A percentile compares a stretch with the other conserved stretches of the same genome.
Conservation (phyloP, 2,888 invertebrate genomes). For the Papilio protenor region DNA sequence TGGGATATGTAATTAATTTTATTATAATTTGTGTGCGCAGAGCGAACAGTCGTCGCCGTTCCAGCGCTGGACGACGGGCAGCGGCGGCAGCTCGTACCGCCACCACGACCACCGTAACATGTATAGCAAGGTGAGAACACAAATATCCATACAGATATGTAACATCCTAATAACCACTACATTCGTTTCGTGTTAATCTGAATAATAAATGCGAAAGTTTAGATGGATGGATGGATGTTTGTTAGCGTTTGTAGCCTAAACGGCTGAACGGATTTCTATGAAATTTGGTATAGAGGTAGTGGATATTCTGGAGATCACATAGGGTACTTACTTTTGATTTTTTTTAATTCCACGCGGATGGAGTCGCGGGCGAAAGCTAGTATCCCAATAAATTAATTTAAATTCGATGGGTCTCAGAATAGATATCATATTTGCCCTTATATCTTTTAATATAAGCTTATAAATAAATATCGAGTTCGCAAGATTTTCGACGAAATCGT, state of each 20-base stretch:
- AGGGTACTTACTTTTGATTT: too few species aligned
- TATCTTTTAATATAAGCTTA: neutral
- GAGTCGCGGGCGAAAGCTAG: too few species aligned
- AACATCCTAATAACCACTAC: too few species aligned
- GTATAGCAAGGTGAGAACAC: slow-evolving; percentile 79
- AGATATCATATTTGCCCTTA: neutral
- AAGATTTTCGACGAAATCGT: neutral
- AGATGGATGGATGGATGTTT: too few species aligned
- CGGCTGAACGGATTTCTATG: too few species aligned
- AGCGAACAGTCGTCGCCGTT: slow-evolving; percentile 87
- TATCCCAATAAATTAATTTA: neutral
- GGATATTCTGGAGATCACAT: too few species aligned
- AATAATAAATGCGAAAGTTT: too few species aligned
- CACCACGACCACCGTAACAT: slow-evolving; percentile 82
- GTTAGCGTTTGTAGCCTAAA: too few species aligned
- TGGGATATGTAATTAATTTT: neutral
- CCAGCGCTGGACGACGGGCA: slow-evolving; percentile 84
- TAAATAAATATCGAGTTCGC: neutral
- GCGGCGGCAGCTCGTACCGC: slow-evolving; percentile 80
- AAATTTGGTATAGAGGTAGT: too few species aligned
- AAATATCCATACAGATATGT: neutral
- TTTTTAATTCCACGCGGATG: too few species aligned
- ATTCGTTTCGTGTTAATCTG: too few species aligned
- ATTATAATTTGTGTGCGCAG: slow-evolving; percentile 60
- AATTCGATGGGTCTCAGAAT: neutral